Conservation (phyloP, 2,888 invertebrate genomes). For the Brachylomia viminalis region DNA sequence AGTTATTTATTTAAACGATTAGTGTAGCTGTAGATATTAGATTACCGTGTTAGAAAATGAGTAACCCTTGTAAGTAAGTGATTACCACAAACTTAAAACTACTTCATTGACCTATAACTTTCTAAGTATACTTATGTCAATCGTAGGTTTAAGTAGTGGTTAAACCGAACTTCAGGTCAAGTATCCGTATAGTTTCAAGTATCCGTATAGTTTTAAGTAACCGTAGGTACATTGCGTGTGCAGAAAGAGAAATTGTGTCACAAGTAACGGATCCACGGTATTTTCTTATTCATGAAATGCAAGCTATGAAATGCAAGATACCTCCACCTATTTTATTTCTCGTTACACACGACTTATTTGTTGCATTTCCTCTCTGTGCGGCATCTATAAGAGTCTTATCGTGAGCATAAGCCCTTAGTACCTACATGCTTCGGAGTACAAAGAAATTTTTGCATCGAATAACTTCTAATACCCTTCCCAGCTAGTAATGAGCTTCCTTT, state of each 20-base stretch:
- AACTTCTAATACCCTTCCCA: neutral
- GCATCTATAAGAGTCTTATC: conserved; percentile 4
- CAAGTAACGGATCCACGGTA: conserved; percentile 8
- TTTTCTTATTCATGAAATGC: conserved; percentile 31
- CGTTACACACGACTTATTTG: conserved; percentile 45
- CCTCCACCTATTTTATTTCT: conserved; percentile 22
- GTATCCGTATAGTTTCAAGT: conserved; percentile 5
- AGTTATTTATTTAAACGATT: neutral
- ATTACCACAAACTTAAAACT: neutral
- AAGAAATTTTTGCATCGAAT: neutral
- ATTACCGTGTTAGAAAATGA: neutral
- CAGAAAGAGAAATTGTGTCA: conserved; percentile 7
- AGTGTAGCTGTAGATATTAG: neutral
- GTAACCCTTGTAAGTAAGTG: neutral
- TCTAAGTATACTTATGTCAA: conserved; percentile 12
- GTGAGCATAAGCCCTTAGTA: neutral
- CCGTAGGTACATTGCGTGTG: neutral
- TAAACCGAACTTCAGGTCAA: conserved; percentile 3
- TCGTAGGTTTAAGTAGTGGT: conserved; percentile 13
- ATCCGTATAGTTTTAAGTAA: conserved; percentile 13
- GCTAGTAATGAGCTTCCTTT: neutral
- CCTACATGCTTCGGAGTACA: neutral
- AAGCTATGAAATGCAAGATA: conserved; percentile 30
- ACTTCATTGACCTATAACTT: conserved; percentile 6
- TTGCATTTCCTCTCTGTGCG: conserved; percentile 19